Conservation (phyloP, 2,797 vertebrate species). For the Hyperoplus lanceolatus region DNA sequence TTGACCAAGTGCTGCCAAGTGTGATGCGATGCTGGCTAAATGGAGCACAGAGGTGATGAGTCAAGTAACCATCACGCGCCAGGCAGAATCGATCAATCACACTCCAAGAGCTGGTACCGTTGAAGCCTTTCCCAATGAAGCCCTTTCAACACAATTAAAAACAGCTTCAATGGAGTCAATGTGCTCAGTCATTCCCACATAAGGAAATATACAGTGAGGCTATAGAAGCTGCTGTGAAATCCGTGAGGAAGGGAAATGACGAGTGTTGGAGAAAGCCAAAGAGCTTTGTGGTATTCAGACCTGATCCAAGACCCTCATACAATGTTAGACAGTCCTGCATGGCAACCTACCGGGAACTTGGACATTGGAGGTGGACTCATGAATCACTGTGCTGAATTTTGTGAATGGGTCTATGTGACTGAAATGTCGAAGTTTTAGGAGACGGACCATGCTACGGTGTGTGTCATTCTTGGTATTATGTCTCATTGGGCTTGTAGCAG, state of each 20-base stretch:
- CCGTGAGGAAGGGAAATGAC: slow-evolving; percentile 7
- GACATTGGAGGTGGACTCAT: neutral
- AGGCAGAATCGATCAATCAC: slow-evolving; percentile 72
- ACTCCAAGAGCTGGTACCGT: slow-evolving; percentile 19
- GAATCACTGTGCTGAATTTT: neutral
- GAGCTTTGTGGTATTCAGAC: slow-evolving; percentile 3
- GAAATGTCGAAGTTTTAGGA: neutral
- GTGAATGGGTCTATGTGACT: neutral
- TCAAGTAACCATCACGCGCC: slow-evolving; percentile 44
- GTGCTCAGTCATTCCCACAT: slow-evolving; percentile 22
- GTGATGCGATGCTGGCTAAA: slow-evolving; percentile 45
- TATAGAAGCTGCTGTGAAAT: slow-evolving; percentile 31
- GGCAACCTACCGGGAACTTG: too few relatives aligned
- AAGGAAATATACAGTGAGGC: slow-evolving; percentile 21
- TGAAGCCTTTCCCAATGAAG: slow-evolving; percentile 35
- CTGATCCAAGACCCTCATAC: neutral
- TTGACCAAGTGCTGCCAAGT: slow-evolving; percentile 25
- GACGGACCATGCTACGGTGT: neutral
- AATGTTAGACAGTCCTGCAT: neutral
- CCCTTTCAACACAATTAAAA: slow-evolving; percentile 51
- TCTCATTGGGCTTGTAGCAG: slow-evolving; percentile 42
- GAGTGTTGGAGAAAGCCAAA: slow-evolving; percentile 16
- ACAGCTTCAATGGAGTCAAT: slow-evolving; percentile 32
- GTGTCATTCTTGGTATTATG: neutral
- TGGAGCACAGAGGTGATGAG: slow-evolving; percentile 61